phyloP scores from a whole-genome alignment of 2,888 invertebrate genomes.

The Terebella lapidaria region DNA sequence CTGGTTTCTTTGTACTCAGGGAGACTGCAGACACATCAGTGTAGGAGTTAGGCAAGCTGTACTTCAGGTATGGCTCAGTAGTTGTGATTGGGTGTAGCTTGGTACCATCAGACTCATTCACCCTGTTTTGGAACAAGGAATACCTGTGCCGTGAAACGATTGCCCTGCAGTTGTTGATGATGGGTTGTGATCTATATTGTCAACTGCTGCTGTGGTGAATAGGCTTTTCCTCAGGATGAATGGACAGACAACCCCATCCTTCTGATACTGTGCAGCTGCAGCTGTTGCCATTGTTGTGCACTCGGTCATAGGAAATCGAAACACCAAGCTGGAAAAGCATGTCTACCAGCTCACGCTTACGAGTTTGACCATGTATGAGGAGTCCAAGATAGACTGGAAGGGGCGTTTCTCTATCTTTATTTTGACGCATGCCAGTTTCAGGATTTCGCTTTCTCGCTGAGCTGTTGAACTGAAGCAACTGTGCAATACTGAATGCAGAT shows the following conservation, averaged over 20 bases:
- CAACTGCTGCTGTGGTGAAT: constrained; percentile 27
- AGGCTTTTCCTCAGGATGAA: constrained; percentile 15
- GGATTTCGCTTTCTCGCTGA: neutral
- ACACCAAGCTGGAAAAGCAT: constrained; percentile 22
- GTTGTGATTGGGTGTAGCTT: neutral
- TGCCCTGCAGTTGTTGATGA: constrained; percentile 17
- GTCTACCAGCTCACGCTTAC: constrained; percentile 22
- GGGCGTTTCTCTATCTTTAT: neutral
- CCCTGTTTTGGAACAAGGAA: constrained; percentile 24
- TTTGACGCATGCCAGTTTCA: neutral
- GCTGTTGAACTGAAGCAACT: neutral
- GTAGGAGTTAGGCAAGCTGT: neutral
- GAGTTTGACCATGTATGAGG: constrained; percentile 22
- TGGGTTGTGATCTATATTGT: constrained; percentile 29
- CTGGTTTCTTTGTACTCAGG: neutral
- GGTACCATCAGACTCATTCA: neutral
- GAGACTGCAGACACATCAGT: neutral
- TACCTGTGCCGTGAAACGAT: constrained; percentile 25
- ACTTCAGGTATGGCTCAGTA: neutral
- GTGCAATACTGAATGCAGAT: neutral
- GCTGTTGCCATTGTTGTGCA: constrained; percentile 24
- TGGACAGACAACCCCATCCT: constrained; percentile 17
- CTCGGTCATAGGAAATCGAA: constrained; percentile 26
- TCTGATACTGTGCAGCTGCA: constrained; percentile 10
- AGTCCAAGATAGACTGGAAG: constrained; percentile 22